phyloP scores from a whole-genome alignment of 2,113 vertebrate genomes.

The Ammodytes marinus region DNA sequence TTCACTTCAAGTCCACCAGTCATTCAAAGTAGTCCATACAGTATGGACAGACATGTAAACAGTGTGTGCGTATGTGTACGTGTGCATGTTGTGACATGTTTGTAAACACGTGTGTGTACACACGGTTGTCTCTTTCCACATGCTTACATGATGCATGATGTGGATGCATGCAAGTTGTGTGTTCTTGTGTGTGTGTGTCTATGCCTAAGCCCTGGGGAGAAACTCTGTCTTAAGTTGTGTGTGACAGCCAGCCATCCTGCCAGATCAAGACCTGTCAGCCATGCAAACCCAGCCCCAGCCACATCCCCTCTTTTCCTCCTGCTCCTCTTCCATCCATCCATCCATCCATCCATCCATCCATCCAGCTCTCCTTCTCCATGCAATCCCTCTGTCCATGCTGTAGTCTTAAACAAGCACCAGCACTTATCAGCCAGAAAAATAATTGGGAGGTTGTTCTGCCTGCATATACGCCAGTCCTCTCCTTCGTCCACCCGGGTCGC shows the following conservation, averaged over 20 bases:
- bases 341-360: constrained; percentile 5
- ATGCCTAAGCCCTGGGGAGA: constrained; percentile 66
- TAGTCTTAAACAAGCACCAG: constrained; percentile 80
- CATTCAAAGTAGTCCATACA: constrained; percentile 25
- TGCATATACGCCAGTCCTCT: constrained; percentile 76
- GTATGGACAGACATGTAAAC: constrained; percentile 17
- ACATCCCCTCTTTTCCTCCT: constrained; percentile 47
- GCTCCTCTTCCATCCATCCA: constrained; percentile 12
- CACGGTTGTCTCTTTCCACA: constrained; percentile 44
- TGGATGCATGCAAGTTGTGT: constrained; percentile 48
- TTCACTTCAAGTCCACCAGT: constrained; percentile 10
- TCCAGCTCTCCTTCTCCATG: constrained; percentile 38
- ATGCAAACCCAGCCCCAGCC: constrained; percentile 65
- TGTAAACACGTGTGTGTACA: constrained; percentile 4
- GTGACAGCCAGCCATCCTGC: constrained; percentile 80
- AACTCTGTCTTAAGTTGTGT: constrained; percentile 70
- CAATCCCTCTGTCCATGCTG: constrained; percentile 56
- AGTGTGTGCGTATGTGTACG: background rate
- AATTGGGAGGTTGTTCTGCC: constrained; percentile 82
- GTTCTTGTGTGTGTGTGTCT: constrained; percentile 29
- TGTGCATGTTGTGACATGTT: constrained; percentile 24
- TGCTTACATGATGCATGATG: constrained; percentile 47
- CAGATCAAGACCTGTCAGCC: constrained; percentile 83
- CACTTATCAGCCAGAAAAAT: constrained; percentile 86
- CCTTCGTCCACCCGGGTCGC: constrained; percentile 76